phyloP scores from a whole-genome alignment of 2,113 vertebrate genomes.

The Lipotes vexillifer region DNA sequence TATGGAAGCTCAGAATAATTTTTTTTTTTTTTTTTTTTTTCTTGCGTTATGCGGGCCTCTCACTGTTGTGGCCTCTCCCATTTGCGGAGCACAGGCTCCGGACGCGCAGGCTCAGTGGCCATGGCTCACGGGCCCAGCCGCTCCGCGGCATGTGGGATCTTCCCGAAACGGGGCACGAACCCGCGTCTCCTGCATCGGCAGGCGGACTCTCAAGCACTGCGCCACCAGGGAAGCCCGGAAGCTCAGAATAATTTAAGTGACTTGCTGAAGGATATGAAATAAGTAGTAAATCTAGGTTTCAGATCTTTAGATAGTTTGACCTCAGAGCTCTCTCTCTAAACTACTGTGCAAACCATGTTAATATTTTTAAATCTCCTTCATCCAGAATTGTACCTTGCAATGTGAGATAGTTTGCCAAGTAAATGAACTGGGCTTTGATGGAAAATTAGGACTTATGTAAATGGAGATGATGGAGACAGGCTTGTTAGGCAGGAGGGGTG shows the following conservation, averaged over 20 bases:
- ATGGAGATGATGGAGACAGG: neutral
- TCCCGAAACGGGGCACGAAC: too few species aligned
- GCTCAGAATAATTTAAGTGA: neutral
- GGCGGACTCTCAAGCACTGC: too few species aligned
- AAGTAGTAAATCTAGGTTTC: neutral
- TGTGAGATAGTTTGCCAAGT: neutral
- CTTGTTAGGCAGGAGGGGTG: neutral
- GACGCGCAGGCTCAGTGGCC: too few species aligned
- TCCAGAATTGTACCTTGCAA: neutral
- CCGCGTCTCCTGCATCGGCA: too few species aligned
- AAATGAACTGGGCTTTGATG: neutral
- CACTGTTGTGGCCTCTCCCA: too few species aligned
- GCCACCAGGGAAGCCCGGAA: too few species aligned
- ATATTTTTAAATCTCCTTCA: neutral
- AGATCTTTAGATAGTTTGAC: neutral
- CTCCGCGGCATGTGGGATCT: too few species aligned
- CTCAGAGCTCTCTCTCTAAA: neutral
- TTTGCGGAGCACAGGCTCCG: too few species aligned
- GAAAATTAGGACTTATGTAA: neutral
- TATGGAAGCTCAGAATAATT: neutral
- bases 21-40: too few species aligned
- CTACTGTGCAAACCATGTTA: neutral
- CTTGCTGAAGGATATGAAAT: neutral
- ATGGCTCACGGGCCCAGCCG: too few species aligned
- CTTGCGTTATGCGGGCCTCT: too few species aligned